Evolutionary conservation across 2,888 invertebrate species (phyloP), one percentile per base, ranked within the genome.

Genomic region (Thereva unica): DNA sequence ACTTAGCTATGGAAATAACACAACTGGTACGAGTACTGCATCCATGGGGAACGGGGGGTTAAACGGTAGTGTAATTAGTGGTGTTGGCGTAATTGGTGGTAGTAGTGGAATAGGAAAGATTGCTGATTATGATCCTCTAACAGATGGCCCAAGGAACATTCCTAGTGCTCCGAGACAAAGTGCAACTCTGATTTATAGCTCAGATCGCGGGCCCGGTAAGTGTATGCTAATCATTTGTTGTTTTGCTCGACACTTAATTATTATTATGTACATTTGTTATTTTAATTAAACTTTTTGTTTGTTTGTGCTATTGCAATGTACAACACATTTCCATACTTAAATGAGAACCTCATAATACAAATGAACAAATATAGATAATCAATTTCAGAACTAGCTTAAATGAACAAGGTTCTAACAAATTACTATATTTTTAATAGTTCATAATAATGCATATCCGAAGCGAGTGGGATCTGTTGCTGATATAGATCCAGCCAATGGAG

Each of bases 401-500:
- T 23, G 23, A 23, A 23, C 23, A 23, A 12, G 10, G 12, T 9
- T 5, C 12, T 47, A 10, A 47, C n/a, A 47, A n/a, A 47, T 47
- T 9, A 8, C 2, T 47, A 9, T 6, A 5, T 47, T 10, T 47
- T 10, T 59, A 47, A 61, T 59, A 77, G 78, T 82, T 76, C 77
- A 82, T 69, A 78, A 75, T 64, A 69, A 63, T 56, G 75, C 81
- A 64, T 83, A 83, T 73, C 81, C 81, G 61, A 85, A 91, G 71
- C 86, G 88, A 76, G 91, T 95, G 76, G 95, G 95, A 3, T 93
- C 94, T n/a, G 92, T 97, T 71, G 89, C 92, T 40, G 96, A 97
- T 79, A 90, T 97, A 78, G 97, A 98, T 82, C 97, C 97, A 2
- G 86, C 97, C 64, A 95, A 92, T 81, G 92, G 93, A 71, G 88